phyloP scores from a whole-genome alignment of 2,113 vertebrate species.

The Vicugna pacos region DNA sequence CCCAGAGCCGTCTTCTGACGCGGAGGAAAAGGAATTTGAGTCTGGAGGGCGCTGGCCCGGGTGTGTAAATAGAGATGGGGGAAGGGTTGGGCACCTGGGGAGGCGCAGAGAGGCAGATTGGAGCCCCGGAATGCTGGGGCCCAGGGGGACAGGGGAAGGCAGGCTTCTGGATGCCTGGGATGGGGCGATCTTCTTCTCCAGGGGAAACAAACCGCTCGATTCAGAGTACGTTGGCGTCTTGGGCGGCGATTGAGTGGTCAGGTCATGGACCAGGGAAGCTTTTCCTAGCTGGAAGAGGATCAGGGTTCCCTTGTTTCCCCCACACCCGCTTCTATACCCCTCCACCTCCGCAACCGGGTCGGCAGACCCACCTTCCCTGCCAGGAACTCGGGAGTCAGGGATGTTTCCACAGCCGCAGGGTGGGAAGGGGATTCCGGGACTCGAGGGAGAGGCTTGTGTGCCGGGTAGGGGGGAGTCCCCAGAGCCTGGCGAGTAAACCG shows the following conservation, averaged over 20 bases:
- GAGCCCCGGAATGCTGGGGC: not conserved
- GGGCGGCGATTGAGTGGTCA: conserved; percentile 66
- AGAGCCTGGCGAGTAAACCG: not conserved
- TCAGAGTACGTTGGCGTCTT: conserved; percentile 57
- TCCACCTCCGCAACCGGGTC: not conserved
- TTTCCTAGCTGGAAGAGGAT: not conserved
- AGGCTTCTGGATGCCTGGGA: not conserved
- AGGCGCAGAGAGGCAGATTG: not conserved
- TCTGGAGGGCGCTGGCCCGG: not conserved
- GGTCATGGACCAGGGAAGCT: conserved; percentile 2
- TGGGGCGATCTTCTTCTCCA: not conserved
- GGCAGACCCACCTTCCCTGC: conserved; percentile 47
- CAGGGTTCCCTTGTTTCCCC: not conserved
- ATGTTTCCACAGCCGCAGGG: not conserved
- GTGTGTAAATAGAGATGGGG: conserved; percentile 55
- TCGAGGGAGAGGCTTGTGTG: not conserved
- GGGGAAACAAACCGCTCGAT: conserved; percentile 43
- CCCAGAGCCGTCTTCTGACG: not conserved
- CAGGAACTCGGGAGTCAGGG: not conserved
- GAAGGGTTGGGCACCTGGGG: conserved; percentile 61
- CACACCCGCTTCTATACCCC: not conserved
- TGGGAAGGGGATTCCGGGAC: conserved; percentile 26
- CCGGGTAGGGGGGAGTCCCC: not conserved
- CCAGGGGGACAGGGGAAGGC: not conserved
- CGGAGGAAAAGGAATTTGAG: not conserved